Evolutionary conservation across 2,113 vertebrate genomes (phyloP), one percentile per base, ranked within the genome.

Genomic region (Corythaixoides concolor): DNA sequence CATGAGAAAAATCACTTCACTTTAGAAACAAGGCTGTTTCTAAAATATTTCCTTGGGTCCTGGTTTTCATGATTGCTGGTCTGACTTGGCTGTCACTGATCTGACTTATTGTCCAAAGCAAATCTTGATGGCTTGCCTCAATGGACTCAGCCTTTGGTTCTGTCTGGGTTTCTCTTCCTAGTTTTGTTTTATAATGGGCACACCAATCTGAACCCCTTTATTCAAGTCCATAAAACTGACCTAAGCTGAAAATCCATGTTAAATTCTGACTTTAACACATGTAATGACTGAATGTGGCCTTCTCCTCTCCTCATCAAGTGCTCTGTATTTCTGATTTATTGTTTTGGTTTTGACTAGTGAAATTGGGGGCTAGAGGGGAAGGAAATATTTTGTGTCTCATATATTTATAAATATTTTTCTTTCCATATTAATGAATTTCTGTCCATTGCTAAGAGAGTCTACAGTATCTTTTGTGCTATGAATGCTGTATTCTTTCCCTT

Each of bases 141-240:
- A 12, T 6, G 3, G 43, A 35, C 30, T 32, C 28, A 56, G 17
- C 1, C 11, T 68, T 73, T 37, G 13, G 30, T 81, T 80, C 30
- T 59, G 9, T 4, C 39, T 21, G 12, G 1, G 4, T 53, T 86
- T 85, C 17, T 50, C 9, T 67, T 64, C n/a, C 21, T 55, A 32
- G 9, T 45, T 87, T 47, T 56, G 9, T 5, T 91, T 56, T 79
- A 39, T 85, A 47, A 35, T 3, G 5, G 22, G 10, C 5, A 37
- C 2, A 32, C 2, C 2, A 20, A 11, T 5, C 7, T 43, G 16
- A 87, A 37, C 2, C 1, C 6, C 11, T 27, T 17, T 35, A n/a
- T 59, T 85, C 37, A 90, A 88, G 11, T 7, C 16, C 27, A 63
- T 47, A 72, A 4, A 82, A 39, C 11, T 70, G 18, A 62, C 8